Conservation (phyloP, 2,113 vertebrate genomes). For the Psettodes erumei region DNA sequence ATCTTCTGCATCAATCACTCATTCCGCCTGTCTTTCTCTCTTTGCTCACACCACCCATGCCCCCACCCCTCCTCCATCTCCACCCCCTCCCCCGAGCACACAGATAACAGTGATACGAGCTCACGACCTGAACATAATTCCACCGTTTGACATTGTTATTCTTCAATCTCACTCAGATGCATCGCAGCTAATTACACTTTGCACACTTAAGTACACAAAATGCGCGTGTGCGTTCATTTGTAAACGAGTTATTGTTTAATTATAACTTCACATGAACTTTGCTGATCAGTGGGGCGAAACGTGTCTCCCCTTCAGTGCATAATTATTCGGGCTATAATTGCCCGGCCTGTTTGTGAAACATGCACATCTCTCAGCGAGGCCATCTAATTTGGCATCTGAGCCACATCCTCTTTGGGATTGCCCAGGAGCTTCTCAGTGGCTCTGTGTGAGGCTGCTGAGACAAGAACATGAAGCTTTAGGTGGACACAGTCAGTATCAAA, state of each 20-base stretch:
- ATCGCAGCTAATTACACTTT: constrained; percentile 80
- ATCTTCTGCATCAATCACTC: constrained; percentile 51
- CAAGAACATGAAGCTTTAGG: background rate
- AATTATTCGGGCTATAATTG: constrained; percentile 81
- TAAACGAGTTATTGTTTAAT: constrained; percentile 85
- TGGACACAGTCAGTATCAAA: background rate
- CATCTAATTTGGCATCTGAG: constrained; percentile 8
- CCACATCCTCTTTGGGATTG: background rate
- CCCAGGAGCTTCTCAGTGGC: background rate
- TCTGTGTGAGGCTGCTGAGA: background rate
- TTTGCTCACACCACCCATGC: background rate
- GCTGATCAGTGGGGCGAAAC: constrained; percentile 78
- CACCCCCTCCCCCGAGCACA: constrained; percentile 14
- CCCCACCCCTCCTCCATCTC: background rate
- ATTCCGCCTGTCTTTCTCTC: constrained; percentile 42
- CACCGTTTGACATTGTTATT: constrained; percentile 80
- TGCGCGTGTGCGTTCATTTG: constrained; percentile 78
- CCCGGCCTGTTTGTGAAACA: constrained; percentile 72
- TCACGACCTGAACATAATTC: constrained; percentile 66
- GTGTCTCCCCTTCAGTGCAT: constrained; percentile 76
- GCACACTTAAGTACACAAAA: constrained; percentile 83
- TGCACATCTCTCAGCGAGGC: constrained; percentile 59
- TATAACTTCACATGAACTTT: constrained; percentile 83
- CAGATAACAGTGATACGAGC: constrained; percentile 61
- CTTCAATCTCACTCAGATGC: constrained; percentile 77